Evolutionary conservation across 2,888 invertebrate species (phyloP), one percentile per base, ranked within the genome.

Genomic region (Ormyrus rosae): DNA sequence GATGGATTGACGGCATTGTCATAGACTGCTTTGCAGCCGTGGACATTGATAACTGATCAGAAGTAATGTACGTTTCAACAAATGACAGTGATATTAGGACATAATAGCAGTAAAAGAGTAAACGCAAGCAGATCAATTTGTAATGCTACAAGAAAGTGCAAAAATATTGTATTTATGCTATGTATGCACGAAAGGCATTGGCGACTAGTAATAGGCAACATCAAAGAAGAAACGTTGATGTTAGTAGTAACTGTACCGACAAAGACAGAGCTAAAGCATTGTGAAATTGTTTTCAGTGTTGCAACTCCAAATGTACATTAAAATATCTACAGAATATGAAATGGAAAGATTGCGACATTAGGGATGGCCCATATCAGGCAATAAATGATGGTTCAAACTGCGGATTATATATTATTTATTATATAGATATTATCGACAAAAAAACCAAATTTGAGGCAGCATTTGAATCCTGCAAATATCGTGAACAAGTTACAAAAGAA

Each of bases 391-490:
- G 53, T 4, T 11, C 7, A 8, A 55, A 34, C 13, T 69, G 53
- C n/a, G 34, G 55, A 9, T 10, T 45, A 2, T 55, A 55, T 69
- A 46, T 69, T 34, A 69, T 69, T 19, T 55, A 55, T 69, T 69
- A 69, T 45, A 69, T 69, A 45, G 34, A 6, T 19, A 11, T 4
- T n/a, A 19, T 69, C 6, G 69, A 55, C 7, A 4, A 6, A 9
- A 56, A 56, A 11, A 11, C 4, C 5, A 34, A 55, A 2, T 69
- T 4, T 34, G n/a, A n/a, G 13, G 6, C 3, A 55, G 7, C 19
- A 5, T 69, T 69, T 6, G 9, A 34, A 55, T 55, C 69, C 8
- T 7, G 34, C 9, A 19, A 69, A 34, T 69, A 69, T 8, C 13
- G 69, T 11, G 34, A 53, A 55, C 13, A 55, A 53, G 45, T 55